Base-by-base conservation (phyloP, 1,140 invertebrate genomes). In the Papilio polyxenes region DNA sequence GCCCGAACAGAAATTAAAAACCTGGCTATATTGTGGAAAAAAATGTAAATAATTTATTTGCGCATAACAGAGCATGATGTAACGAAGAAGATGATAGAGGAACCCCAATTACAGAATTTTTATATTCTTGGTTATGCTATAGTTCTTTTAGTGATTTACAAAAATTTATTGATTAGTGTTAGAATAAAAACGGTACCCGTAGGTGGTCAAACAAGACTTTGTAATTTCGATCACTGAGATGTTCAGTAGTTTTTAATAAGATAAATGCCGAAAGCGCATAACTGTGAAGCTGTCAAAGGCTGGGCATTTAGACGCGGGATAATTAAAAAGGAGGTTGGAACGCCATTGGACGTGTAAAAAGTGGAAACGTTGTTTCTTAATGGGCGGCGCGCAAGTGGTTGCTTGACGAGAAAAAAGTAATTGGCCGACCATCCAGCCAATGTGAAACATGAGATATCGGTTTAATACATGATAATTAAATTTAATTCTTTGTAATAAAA, bases 271-370 rank as follows among this genome's bases (percentile, higher is more conserved):
- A 31, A 31, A 69, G 23, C 62, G 62, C 62, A 69, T 69, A 69
- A 69, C 62, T 62, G 20, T 62, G 59, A 62, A 62, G 59, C 59
- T 59, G 56, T 65, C 20, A 65, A 65, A 65, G 59, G 20, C 59
- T 31, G 23, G 23, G 23, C 20, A 69, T 69, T 37, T 69, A 69
- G 62, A 37, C 20, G 23, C 62, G 62, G 23, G 62, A 69, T 31
- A 69, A 69, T 37, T 69, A 37, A 69, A 37, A 37, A 11, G 23
- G 62, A 69, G 23, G 23, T 65, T 69, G 62, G 62, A 37, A 69
- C 62, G 62, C 62, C 37, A 69, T 69, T 69, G 62, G 62, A 69
- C 20, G 23, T 69, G 10, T 37, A 69, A 69, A 69, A 69, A 69
- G 62, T 69, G 23, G 62, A 69, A 37, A 37, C 31, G 8, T 37